phyloP scores from a whole-genome alignment of 2,888 invertebrate species.

The Papilio elwesi region DNA sequence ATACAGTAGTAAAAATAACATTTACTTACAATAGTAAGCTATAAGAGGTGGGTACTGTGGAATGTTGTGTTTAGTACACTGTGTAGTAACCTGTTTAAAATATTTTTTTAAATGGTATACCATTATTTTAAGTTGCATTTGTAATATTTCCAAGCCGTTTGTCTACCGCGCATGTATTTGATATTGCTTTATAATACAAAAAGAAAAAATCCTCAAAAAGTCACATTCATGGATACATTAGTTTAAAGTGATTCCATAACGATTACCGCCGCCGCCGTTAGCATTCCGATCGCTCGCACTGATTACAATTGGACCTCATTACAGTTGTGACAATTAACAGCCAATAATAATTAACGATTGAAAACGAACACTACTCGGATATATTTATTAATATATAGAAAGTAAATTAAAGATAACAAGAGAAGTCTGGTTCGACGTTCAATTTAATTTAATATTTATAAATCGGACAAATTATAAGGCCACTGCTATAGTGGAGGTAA shows the following conservation, averaged over 20 bases:
- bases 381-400: conserved; percentile 19
- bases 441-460: conserved; percentile 1
- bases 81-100: no score
- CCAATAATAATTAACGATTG: conserved; percentile 22
- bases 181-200: neutral
- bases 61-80: no score
- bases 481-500: neutral
- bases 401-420: conserved; percentile 17
- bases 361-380: neutral
- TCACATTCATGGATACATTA: conserved; percentile 5
- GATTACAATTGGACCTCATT: conserved; percentile 45
- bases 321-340: conserved; percentile 30
- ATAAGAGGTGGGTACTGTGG: no score
- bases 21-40: no score
- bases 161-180: no score
- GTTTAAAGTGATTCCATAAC: conserved; percentile 26
- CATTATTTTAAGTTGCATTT: no score
- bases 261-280: conserved; percentile 35
- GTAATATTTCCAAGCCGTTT: no score
- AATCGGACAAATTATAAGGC: conserved; percentile 3
- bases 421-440: neutral
- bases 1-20: no score
- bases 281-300: conserved; percentile 40
- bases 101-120: no score
- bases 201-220: neutral